A percentile compares a stretch with the other conserved stretches of the same genome.
Conservation (phyloP, 1,140 invertebrate genomes). For the Atopsyche davidsoni region DNA sequence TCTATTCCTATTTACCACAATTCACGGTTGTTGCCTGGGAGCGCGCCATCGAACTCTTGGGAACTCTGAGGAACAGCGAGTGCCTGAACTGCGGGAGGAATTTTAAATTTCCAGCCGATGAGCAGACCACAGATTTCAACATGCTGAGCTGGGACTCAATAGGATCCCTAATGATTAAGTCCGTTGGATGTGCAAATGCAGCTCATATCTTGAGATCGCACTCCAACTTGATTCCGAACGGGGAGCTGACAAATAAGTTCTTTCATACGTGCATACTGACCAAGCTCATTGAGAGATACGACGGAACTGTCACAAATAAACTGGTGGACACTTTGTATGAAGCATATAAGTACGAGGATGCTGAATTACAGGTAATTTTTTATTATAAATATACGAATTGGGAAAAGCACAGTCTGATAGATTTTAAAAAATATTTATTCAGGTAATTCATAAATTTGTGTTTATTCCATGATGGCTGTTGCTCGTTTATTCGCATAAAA, state of each 20-base stretch:
- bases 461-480: too few relatives aligned
- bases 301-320: conserved; percentile 35
- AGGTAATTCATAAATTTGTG: too few relatives aligned
- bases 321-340: conserved; percentile 43
- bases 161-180: conserved; percentile 43
- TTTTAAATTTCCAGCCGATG: conserved; percentile 40
- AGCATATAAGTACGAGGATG: conserved; percentile 40
- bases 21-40: conserved; percentile 46
- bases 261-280: conserved; percentile 42
- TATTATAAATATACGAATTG: neutral
- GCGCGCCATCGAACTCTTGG: conserved; percentile 40
- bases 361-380: conserved; percentile 38
- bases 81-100: conserved; percentile 47
- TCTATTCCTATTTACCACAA: conserved; percentile 44
- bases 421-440: neutral
- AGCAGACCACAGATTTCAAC: conserved; percentile 28
- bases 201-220: conserved; percentile 40
- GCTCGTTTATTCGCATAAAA: too few relatives aligned
- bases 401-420: neutral
- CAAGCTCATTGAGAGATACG: conserved; percentile 42
- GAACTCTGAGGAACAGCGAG: conserved; percentile 40
- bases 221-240: conserved; percentile 37
- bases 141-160: conserved; percentile 45
- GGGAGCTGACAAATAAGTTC: conserved; percentile 42
- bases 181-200: conserved; percentile 43